Evolutionary conservation across 1,140 invertebrate species (phyloP), one percentile per base, ranked within the genome.

Genomic region (Ooceraea biroi): DNA sequence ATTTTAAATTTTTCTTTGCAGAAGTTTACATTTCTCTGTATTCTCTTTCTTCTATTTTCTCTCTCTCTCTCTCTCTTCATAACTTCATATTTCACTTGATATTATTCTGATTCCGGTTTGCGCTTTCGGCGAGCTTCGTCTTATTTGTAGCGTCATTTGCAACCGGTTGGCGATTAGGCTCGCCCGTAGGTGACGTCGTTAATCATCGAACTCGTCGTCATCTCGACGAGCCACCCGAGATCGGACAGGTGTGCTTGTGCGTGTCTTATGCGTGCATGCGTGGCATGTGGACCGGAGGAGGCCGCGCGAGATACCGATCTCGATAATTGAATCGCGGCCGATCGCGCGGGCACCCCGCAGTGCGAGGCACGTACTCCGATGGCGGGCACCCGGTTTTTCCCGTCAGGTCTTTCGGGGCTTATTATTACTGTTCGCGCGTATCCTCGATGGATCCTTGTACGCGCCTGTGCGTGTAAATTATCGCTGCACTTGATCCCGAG

Each of bases 251-350:
- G 85, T 82, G 83, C 12, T 41, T 71, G 25, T 36, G 69, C 36
- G 12, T 25, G 66, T 52, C 50, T 52, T 30, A 50, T 60, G 69
- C 44, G 55, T 58, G 73, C 68, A 25, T 66, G 30, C 58, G 44
- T 77, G 46, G 73, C 19, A 8, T 41, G 36, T 11, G 71, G 30
- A 17, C 44, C 52, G 36, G 46, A 14, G 50, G 30, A 50, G n/a
- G 55, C 41, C 27, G 25, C 17, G 7, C 36, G 19, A 82, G 86
- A 89, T 90, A 89, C 63, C 72, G 86, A 89, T 90, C 88, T 88
- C 68, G 89, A 85, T 89, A 90, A 90, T 90, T 89, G 89, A 88
- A 90, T 90, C 89, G 68, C 68, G 76, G 61, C 58, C 84, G 84
- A 89, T 89, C 84, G 82, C 65, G 87, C 76, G 82, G 72, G 57